Conservation (phyloP, 2,888 invertebrate species). For the Pheosia gnoma region DNA sequence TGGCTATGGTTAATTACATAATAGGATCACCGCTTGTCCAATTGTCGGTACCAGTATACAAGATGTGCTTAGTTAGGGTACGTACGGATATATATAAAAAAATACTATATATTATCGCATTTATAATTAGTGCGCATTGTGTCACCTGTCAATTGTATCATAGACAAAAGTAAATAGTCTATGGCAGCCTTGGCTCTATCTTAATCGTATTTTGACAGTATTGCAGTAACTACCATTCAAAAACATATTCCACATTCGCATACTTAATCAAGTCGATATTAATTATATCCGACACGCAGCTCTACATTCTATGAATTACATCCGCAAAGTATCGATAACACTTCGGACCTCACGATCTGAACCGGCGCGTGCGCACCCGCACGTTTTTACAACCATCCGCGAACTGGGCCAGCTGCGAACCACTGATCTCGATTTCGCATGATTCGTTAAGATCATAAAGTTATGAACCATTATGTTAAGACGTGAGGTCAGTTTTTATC, state of each 20-base stretch:
- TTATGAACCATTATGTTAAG: slow-evolving; percentile 26
- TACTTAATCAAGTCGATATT: not conserved
- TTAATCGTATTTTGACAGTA: too few species aligned
- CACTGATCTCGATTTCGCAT: slow-evolving; percentile 42
- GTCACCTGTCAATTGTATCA: too few species aligned
- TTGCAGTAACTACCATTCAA: not conserved
- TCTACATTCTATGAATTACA: not conserved
- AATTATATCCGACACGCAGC: not conserved
- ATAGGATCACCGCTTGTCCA: too few species aligned
- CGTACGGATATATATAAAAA: too few species aligned
- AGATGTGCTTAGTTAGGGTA: too few species aligned
- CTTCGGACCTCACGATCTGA: slow-evolving; percentile 34
- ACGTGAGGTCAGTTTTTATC: slow-evolving; percentile 33
- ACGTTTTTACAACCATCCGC: slow-evolving; percentile 43
- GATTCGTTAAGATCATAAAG: slow-evolving; percentile 33
- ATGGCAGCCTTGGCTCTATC: too few species aligned
- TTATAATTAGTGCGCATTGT: too few species aligned
- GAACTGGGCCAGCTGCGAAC: slow-evolving; percentile 45
- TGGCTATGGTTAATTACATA: too few species aligned
- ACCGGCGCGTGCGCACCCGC: slow-evolving; percentile 36
- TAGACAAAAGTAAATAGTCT: too few species aligned
- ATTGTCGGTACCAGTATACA: too few species aligned
- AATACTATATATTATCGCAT: too few species aligned
- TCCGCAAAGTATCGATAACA: not conserved
- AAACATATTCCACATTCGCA: not conserved